Base-by-base conservation (phyloP, 2,113 vertebrate species). In the Lamprologus lemairii region DNA sequence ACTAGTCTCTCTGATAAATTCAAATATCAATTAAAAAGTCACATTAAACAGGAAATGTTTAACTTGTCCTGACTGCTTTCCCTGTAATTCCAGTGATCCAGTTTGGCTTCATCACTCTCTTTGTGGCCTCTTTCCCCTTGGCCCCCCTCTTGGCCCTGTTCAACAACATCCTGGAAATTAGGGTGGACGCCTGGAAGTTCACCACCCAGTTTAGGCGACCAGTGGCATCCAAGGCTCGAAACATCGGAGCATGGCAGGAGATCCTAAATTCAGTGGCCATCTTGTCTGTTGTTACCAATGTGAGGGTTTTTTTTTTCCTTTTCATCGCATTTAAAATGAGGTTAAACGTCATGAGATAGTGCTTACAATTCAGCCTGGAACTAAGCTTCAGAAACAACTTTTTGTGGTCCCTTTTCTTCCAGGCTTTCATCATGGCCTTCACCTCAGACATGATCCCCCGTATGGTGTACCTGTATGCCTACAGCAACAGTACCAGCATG, bases 371-470 rank as follows among this genome's bases (percentile, higher is more conserved):
- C 37, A 58, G 53, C 10, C 23, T 23, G 19, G 65, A 21, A 26
- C 6, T n/a, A n/a, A 7, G 8, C 28, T 17, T 40, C 23, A 35
- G 54, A 55, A 3, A 65, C 47, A 47, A 7, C 4, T 11, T 37
- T 58, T 17, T 87, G 71, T 68, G 40, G 26, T 87, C 60, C 3
- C 57, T 19, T 68, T 81, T 3, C 5, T 71, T 92, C 6, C 93
- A 99, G 99, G 98, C 98, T 51, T 98, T 99, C 85, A 99, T 99
- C 88, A 98, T 99, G 83, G 97, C 99, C 0, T 99, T 99, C 95
- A 99, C 99, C 2, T 99, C 99, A 0, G 98, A 99, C 94, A 99
- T 99, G 97, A 98, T 99, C 85, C 99, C 98, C 21, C 98, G 98
- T 6, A 93, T 99, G 94, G 98, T 99, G 79, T 99, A 98, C 91